Evolutionary conservation across 2,888 invertebrate genomes (phyloP).

Genomic region (Drosophila borealis): DNA sequence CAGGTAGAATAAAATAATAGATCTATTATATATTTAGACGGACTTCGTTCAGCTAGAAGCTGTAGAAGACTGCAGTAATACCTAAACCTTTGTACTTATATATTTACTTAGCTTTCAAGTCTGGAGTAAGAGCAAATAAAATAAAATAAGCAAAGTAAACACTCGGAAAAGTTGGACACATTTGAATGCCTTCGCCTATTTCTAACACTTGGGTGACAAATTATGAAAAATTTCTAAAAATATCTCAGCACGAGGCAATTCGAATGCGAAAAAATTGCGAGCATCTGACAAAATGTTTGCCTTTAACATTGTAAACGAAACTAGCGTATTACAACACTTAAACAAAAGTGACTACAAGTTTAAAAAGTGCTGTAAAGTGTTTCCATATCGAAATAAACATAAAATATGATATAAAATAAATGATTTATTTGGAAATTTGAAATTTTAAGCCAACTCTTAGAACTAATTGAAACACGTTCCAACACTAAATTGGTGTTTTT

Average conservation of each 20-base stretch:
- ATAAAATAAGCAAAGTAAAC: not conserved
- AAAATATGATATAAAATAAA: no score
- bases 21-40: not conserved
- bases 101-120: not conserved
- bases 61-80: not conserved
- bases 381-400: no score
- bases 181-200: not conserved
- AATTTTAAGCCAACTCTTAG: no score
- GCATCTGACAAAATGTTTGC: not conserved
- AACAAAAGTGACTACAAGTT: no score
- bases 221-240: conserved; percentile 5
- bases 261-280: not conserved
- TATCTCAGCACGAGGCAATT: no score
- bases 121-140: no score
- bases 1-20: not conserved
- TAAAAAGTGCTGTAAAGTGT: no score
- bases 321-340: no score
- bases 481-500: no score
- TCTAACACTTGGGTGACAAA: conserved; percentile 18
- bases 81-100: not conserved
- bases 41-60: not conserved
- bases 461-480: no score
- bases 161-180: not conserved
- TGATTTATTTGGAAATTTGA: no score
- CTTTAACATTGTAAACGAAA: no score